These are phyloP conservation scores for Noctuana brunneofusca DNA, from an alignment of 2,888 invertebrate species.

Conservation along the genomic window DNA sequence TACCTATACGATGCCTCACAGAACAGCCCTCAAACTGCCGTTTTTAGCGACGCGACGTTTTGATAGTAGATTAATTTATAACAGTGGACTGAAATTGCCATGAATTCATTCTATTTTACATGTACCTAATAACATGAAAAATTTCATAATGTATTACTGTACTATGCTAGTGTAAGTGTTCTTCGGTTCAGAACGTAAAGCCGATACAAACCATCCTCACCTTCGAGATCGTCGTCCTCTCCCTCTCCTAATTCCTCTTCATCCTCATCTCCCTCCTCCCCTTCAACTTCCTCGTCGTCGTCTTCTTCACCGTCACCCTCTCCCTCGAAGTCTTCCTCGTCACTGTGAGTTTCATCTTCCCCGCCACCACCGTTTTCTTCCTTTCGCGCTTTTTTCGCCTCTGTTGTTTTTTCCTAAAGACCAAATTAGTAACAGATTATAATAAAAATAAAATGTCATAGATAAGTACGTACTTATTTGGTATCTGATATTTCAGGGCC, in stretches of 20 bases:
- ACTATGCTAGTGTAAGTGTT: too few relatives aligned
- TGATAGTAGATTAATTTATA: too few relatives aligned
- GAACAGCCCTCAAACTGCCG: neutral
- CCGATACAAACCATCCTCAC: slow-evolving; percentile 50
- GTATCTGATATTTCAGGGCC: neutral
- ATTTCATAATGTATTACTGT: too few relatives aligned
- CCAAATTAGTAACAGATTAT: neutral
- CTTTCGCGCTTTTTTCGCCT: slow-evolving; percentile 90
- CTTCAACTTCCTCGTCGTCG: slow-evolving; percentile 85
- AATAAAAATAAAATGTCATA: neutral
- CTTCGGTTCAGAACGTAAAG: neutral
- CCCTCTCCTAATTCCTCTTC: slow-evolving; percentile 85
- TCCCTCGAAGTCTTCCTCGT: slow-evolving; percentile 86
- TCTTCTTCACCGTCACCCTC: slow-evolving; percentile 84
- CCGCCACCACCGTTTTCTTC: slow-evolving; percentile 89
- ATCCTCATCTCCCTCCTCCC: slow-evolving; percentile 84
- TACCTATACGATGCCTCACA: too few relatives aligned
- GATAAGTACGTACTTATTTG: too few relatives aligned
- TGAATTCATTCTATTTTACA: too few relatives aligned
- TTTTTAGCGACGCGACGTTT: neutral
- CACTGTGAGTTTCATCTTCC: slow-evolving; percentile 82
- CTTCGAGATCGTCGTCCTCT: slow-evolving; percentile 86
- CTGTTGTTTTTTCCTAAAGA: slow-evolving; percentile 87
- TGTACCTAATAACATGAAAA: neutral
- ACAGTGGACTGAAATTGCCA: too few relatives aligned